Evolutionary conservation across 2,888 invertebrate species (phyloP).

Genomic region (Macaria notata): DNA sequence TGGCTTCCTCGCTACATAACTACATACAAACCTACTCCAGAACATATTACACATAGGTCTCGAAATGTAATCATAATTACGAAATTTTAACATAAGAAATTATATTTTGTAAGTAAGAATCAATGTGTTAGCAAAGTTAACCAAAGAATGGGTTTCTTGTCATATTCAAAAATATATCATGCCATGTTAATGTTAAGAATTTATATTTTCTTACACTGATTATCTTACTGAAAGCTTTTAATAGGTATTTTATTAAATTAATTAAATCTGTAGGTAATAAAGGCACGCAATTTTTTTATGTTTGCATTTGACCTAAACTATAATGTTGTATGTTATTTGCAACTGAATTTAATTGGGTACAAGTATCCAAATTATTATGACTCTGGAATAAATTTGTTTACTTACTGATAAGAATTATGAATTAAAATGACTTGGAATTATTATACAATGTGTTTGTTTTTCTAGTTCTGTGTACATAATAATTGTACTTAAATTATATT

Average conservation of each 20-base stretch:
- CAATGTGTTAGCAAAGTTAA: constrained; percentile 11
- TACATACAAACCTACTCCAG: constrained; percentile 1
- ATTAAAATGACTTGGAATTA: not conserved
- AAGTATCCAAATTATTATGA: not conserved
- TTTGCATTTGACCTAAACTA: not conserved
- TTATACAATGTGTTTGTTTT: not conserved
- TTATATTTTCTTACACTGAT: constrained; percentile 1
- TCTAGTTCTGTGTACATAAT: not conserved
- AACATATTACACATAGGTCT: constrained; percentile 10
- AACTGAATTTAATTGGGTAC: not conserved
- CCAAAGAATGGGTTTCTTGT: constrained; percentile 18
- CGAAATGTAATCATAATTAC: constrained; percentile 19
- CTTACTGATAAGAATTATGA: not conserved
- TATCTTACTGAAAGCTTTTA: not conserved
- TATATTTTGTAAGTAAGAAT: constrained; percentile 12
- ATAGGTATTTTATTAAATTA: not conserved
- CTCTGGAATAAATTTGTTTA: not conserved
- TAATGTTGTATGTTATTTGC: not conserved
- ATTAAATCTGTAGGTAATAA: too few species aligned
- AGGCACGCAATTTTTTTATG: too few species aligned
- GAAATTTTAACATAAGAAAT: constrained; percentile 5
- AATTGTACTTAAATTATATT: too few species aligned
- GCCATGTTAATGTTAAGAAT: constrained; percentile 1
- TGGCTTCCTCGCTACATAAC: constrained; percentile 84
- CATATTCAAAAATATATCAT: constrained; percentile 11